A percentile compares a stretch with the other conserved stretches of the same genome.
These are phyloP conservation scores for Pristionchus japonicus DNA, from an alignment of 2,888 invertebrate genomes.

Conservation along the genomic window DNA sequence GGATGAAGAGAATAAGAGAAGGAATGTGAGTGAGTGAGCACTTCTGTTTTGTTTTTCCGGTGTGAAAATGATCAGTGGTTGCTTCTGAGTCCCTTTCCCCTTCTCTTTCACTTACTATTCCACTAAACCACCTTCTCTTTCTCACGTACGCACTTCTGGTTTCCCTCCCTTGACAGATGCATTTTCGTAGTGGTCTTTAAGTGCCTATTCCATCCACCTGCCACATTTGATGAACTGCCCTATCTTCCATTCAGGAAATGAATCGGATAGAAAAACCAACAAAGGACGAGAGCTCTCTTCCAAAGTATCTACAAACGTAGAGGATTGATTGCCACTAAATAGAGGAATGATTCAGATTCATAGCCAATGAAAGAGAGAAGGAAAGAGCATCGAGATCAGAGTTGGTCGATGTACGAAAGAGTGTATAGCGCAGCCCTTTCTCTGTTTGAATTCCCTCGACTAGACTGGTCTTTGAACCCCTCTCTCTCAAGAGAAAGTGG, in stretches of 20 bases:
- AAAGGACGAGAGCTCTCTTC: background rate
- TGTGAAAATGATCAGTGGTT: background rate
- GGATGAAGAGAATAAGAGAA: background rate
- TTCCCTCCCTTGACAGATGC: background rate
- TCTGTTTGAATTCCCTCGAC: background rate
- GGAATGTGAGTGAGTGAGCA: background rate
- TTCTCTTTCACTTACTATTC: background rate
- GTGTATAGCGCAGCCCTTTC: background rate
- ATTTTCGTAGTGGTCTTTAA: background rate
- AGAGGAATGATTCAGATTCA: no score
- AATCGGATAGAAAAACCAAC: background rate
- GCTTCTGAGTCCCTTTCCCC: background rate
- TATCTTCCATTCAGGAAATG: background rate
- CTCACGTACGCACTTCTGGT: background rate
- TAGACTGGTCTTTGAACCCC: background rate
- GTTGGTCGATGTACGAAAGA: background rate
- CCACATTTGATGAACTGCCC: background rate
- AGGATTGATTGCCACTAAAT: background rate
- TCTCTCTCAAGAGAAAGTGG: background rate
- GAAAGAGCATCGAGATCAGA: background rate
- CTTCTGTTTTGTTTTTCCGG: background rate
- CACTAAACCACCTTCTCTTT: background rate
- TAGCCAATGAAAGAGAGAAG: background rate
- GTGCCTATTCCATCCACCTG: background rate
- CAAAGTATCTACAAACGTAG: background rate